These are phyloP conservation scores for Ciconia maguari DNA, from an alignment of 2,113 vertebrate genomes.

Conservation along the genomic window DNA sequence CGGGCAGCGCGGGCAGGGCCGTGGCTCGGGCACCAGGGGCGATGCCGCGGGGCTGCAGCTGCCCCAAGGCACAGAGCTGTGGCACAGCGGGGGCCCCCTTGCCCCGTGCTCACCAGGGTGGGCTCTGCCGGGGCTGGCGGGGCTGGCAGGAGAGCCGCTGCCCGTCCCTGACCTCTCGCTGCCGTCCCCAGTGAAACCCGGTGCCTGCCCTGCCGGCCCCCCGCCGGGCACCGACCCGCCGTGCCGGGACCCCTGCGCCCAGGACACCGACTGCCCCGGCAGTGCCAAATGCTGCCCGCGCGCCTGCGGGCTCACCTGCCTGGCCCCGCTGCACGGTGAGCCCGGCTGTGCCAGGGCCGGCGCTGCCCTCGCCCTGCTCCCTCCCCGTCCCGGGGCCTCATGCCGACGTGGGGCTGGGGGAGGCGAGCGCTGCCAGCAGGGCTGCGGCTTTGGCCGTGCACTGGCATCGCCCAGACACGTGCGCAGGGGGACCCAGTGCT, in stretches of 20 bases:
- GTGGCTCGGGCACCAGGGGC: neutral
- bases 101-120: fast-evolving
- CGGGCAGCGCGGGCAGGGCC: neutral
- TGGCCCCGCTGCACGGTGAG: neutral
- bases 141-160: neutral
- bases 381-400: neutral
- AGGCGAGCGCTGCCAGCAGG: neutral
- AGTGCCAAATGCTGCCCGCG: neutral
- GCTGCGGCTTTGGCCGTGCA: neutral
- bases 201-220: neutral
- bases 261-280: neutral
- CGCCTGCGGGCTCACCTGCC: neutral
- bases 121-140: neutral
- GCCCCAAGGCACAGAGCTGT: neutral
- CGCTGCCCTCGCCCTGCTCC: neutral
- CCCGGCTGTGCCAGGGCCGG: neutral
- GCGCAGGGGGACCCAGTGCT: neutral
- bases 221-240: neutral
- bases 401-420: neutral
- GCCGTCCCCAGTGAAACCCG: neutral
- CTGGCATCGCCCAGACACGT: fast-evolving
- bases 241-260: neutral
- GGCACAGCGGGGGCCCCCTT: neutral
- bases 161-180: neutral
- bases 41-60: neutral